Conservation (phyloP, 2,113 vertebrate species). For the Plestiodon gilberti region DNA sequence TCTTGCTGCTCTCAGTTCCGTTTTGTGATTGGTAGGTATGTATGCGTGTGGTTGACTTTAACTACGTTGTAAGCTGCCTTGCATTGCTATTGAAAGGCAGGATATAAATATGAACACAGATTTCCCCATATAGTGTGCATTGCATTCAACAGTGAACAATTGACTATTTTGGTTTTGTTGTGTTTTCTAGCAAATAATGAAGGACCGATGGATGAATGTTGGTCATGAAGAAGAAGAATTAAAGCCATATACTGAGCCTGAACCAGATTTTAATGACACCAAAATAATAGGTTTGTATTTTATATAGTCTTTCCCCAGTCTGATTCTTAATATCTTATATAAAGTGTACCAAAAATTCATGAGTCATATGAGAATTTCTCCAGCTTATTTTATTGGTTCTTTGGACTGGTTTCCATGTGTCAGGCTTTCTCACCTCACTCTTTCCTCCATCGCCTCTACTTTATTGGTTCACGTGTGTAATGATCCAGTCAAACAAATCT, state of each 20-base stretch:
- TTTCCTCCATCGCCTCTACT: too few relatives aligned
- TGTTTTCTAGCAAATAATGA: constrained; percentile 93
- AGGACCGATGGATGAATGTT: constrained; percentile 98
- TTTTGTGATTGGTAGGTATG: too few relatives aligned
- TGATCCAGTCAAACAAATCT: not conserved
- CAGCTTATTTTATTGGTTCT: not conserved
- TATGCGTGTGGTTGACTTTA: too few relatives aligned
- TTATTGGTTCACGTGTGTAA: not conserved
- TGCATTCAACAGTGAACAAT: not conserved
- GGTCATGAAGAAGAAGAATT: constrained; percentile 95
- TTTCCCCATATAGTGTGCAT: not conserved
- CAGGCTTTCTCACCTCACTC: not conserved
- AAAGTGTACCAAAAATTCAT: not conserved
- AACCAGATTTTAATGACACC: constrained; percentile 89
- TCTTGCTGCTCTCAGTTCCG: too few relatives aligned
- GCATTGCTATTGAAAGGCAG: too few relatives aligned
- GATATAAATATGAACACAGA: not conserved
- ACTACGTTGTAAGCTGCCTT: too few relatives aligned
- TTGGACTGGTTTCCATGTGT: not conserved
- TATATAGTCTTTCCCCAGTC: not conserved
- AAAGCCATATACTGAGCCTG: constrained; percentile 92
- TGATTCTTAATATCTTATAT: not conserved
- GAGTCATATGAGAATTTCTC: not conserved
- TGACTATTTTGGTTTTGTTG: constrained; percentile 7
- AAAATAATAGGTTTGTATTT: constrained; percentile 88